Base-by-base conservation (phyloP, 2,888 invertebrate genomes). In the Dolichopus griseipennis region DNA sequence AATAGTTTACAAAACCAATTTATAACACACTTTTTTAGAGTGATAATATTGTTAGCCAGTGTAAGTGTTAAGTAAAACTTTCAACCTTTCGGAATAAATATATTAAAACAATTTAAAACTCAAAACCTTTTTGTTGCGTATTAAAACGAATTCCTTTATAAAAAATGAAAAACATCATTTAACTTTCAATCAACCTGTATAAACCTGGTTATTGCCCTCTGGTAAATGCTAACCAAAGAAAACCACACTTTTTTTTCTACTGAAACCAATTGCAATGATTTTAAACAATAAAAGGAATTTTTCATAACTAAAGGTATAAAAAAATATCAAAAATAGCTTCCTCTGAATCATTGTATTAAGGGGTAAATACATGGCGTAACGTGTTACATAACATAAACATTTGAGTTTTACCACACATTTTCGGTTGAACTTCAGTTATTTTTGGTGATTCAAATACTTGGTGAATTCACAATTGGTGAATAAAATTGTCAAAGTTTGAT, bases 231-330 rank as follows among this genome's bases (percentile, higher is more conserved):
- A 52, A 52, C 52, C 6, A 52, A 52, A n/a, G 52, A 18, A 52
- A 52, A 52, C 18, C 9, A 52, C 5, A 52, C 52, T 52, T 18
- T 52, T 52, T 52, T 52, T 52, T 52, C 52, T 7, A 15, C n/a
- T 52, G n/a, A 52, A 52, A 52, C 52, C 52, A 52, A 52, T 52
- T 52, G 52, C 15, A 52, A 52, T 52, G 52, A 52, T 52, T 52
- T 52, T 52, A 2, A 52, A 52, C 18, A 52, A 52, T 52, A 52
- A 52, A 18, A 52, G 4, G 52, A 52, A 52, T 52, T 52, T 52
- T 52, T 18, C 52, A 52, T 52, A 18, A 18, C 52, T 52, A 52
- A 52, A 52, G 52, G 52, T 52, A 18, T n/a, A 52, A 15, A 18
- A 52, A 52, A n/a, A n/a, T n/a, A n/a, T n/a, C 41, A 27, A 27